Evolutionary conservation across 1,140 invertebrate species (phyloP).

Genomic region (Oscheius sp.): DNA sequence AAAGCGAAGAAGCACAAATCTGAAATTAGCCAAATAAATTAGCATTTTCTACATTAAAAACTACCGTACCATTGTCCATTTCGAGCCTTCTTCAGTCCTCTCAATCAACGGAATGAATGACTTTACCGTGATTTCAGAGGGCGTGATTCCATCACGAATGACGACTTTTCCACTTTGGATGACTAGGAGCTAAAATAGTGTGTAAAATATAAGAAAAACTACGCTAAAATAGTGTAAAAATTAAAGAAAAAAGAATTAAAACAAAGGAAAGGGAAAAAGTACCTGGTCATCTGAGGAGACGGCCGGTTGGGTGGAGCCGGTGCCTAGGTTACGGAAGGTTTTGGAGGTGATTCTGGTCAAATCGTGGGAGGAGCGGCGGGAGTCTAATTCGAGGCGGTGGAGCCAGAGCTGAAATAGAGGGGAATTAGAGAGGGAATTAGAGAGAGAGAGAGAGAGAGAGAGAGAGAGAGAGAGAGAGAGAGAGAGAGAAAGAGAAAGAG

Average conservation of each 20-base stretch:
- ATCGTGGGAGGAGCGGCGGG: background rate
- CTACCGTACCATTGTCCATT: background rate
- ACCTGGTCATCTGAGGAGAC: background rate
- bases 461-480: too few relatives aligned
- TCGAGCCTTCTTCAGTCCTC: background rate
- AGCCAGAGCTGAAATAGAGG: background rate
- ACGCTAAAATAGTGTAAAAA: background rate
- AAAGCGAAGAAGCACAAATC: background rate
- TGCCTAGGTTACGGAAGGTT: background rate
- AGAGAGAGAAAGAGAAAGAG: too few relatives aligned
- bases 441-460: too few relatives aligned
- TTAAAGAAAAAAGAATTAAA: too few relatives aligned
- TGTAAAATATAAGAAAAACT: background rate
- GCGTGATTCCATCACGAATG: background rate
- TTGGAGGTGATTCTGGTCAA: background rate
- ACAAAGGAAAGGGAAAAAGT: too few relatives aligned
- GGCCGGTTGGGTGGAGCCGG: background rate
- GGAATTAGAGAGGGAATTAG: background rate
- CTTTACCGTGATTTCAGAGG: background rate
- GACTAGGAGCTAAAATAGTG: background rate
- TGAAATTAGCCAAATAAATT: too few relatives aligned
- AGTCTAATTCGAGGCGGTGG: background rate
- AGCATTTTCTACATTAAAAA: too few relatives aligned
- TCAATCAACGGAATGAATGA: background rate
- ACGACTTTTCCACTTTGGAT: background rate